Evolutionary conservation across 2,888 invertebrate genomes (phyloP), one percentile per base, ranked within the genome.

Genomic region (Hedychridium roseum): DNA sequence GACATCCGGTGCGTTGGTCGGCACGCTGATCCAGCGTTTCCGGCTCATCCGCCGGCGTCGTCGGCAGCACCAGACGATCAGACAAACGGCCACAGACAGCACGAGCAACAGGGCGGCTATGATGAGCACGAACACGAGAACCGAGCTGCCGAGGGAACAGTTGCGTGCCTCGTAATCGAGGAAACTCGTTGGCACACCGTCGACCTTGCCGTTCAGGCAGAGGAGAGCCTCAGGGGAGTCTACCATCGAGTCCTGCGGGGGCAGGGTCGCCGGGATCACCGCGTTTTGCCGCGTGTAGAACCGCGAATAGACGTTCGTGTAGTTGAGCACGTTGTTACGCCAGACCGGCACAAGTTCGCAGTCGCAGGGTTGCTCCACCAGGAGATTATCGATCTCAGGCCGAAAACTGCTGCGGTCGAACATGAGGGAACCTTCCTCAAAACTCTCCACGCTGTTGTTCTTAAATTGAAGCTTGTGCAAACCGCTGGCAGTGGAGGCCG

Each of bases 381-480:
- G 80, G 2, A 89, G 76, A 36, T 85, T 83, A 50, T 83, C 84
- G 17, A 88, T 78, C 49, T 85, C 83, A 23, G 84, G 74, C 12
- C 80, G 79, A 54, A 88, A 82, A 53, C 84, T 82, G 6, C 79
- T 76, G 2, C 80, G 75, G 71, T 88, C 85, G 68, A 86, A 83
- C 54, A 81, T 78, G 27, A 90, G 75, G 2, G 88, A 85, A 3
- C 83, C 80, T 2, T 84, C 82, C 23, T 81, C 82, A 62, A 88
- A 79, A 42, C 74, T 76, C 0, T 80, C 79, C 31, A 89, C 79
- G 9, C 84, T 86, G 67, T 88, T 88, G 64, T 87, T 86, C 61
- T 87, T 85, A 59, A 90, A 85, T 14, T 82, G 77, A 43, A 85
- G 80, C 67, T 82, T 84, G 62, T 82, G 84, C 15, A 78, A 78